Conservation (phyloP, 2,888 invertebrate species). For the Netelia virgata region DNA sequence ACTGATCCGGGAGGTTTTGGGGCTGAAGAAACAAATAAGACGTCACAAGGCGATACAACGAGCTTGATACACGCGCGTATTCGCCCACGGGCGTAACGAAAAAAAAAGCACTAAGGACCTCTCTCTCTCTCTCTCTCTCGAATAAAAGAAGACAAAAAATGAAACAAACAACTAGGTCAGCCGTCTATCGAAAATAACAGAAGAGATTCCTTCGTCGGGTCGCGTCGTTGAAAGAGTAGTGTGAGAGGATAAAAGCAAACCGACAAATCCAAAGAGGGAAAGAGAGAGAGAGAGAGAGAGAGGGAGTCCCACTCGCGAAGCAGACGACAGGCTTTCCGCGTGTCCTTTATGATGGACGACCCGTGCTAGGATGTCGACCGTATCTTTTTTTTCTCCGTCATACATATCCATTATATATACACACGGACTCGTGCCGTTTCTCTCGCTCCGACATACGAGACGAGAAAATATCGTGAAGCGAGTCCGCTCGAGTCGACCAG, state of each 20-base stretch:
- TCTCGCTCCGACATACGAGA: conserved; percentile 30
- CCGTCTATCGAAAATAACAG: conserved; percentile 15
- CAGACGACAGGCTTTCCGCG: conserved; percentile 55
- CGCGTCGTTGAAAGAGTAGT: background rate
- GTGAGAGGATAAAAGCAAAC: background rate
- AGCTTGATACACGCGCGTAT: background rate
- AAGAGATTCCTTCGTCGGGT: background rate
- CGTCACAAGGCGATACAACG: background rate
- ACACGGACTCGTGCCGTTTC: conserved; percentile 18
- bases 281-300: conserved; percentile 17
- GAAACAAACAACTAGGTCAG: conserved; percentile 9
- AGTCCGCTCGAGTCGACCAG: background rate
- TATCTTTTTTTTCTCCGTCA: conserved; percentile 63
- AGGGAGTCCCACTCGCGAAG: background rate
- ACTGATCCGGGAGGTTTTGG: too few relatives aligned
- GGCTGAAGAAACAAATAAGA: too few relatives aligned
- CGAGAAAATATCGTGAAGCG: conserved; percentile 27
- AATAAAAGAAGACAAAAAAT: conserved; percentile 5
- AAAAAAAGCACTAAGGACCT: too few relatives aligned
- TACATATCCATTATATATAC: conserved; percentile 39
- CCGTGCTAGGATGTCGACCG: conserved; percentile 61
- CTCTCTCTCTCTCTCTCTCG: too few relatives aligned
- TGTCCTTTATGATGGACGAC: conserved; percentile 70
- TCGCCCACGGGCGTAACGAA: too few relatives aligned
- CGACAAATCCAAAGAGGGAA: background rate